A percentile compares a stretch with the other conserved stretches of the same genome.
These are phyloP conservation scores for Gadus macrocephalus DNA, from an alignment of 2,113 vertebrate genomes.

Conservation along the genomic window DNA sequence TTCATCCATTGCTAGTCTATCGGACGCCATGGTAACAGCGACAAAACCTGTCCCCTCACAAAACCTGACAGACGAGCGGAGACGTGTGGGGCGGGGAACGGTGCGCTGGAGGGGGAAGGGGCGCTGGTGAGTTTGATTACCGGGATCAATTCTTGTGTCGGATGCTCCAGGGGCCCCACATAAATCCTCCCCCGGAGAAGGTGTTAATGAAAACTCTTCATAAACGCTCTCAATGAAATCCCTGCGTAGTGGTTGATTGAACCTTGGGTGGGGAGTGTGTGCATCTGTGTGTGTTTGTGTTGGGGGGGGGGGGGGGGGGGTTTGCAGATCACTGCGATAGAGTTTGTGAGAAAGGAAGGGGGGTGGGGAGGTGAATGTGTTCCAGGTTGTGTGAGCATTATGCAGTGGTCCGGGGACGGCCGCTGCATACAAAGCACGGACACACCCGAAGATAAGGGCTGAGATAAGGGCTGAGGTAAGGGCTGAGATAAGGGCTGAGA, in stretches of 20 bases:
- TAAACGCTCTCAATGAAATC: constrained; percentile 41
- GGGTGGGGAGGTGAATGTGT: too few relatives aligned
- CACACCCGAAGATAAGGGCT: too few relatives aligned
- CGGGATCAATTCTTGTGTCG: constrained; percentile 48
- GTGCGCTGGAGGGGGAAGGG: background rate
- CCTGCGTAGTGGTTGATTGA: constrained; percentile 9
- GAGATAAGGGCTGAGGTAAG: too few relatives aligned
- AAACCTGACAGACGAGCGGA: background rate
- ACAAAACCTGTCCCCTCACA: too few relatives aligned
- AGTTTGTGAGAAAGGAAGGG: too few relatives aligned
- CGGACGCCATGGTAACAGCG: too few relatives aligned
- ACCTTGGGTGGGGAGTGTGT: background rate
- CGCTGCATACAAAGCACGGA: too few relatives aligned
- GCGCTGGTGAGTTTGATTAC: constrained; percentile 42
- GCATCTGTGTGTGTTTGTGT: constrained; percentile 7
- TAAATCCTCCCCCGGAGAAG: constrained; percentile 43
- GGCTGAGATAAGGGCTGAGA: too few relatives aligned
- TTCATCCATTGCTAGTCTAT: too few relatives aligned
- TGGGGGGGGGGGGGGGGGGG: background rate
- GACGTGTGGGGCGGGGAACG: constrained; percentile 26
- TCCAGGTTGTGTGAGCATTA: too few relatives aligned
- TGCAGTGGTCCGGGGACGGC: too few relatives aligned
- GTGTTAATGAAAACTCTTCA: background rate
- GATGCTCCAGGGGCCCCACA: constrained; percentile 32
- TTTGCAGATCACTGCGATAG: too few relatives aligned